phyloP scores from a whole-genome alignment of 2,797 vertebrate species.

The Periparus ater region DNA sequence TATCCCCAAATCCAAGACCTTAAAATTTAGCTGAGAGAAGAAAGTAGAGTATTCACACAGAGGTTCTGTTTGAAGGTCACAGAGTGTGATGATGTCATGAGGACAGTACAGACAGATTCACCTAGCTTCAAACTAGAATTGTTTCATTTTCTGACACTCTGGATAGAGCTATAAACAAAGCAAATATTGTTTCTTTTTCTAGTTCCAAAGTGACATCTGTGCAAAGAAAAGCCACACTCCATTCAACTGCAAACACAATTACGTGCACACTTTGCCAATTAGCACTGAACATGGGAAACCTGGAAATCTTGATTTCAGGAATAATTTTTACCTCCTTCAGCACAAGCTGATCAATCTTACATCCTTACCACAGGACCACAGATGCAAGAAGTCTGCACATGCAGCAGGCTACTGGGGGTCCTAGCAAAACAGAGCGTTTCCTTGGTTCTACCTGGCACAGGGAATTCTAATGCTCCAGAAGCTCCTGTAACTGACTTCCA shows the following conservation, averaged over 20 bases:
- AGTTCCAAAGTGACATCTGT: not conserved
- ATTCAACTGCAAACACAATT: not conserved
- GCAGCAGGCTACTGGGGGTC: not conserved
- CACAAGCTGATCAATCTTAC: not conserved
- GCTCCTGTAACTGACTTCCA: not conserved
- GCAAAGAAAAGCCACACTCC: not conserved
- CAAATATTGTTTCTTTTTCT: not conserved
- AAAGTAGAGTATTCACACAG: not conserved
- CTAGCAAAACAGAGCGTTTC: not conserved
- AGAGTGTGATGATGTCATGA: not conserved
- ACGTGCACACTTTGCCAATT: too few relatives aligned
- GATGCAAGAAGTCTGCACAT: not conserved
- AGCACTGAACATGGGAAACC: not conserved
- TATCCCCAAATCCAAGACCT: not conserved
- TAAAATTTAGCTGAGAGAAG: not conserved
- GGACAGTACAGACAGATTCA: not conserved
- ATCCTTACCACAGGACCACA: not conserved
- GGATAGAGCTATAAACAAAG: not conserved
- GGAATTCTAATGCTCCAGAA: not conserved
- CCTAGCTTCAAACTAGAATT: not conserved
- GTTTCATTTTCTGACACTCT: not conserved
- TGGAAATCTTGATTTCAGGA: not conserved
- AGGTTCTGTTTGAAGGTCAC: not conserved
- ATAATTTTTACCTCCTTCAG: not conserved
- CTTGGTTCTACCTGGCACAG: rapidly evolving